Conservation (phyloP, 2,888 invertebrate genomes). For the Drosophila maculinotata region DNA sequence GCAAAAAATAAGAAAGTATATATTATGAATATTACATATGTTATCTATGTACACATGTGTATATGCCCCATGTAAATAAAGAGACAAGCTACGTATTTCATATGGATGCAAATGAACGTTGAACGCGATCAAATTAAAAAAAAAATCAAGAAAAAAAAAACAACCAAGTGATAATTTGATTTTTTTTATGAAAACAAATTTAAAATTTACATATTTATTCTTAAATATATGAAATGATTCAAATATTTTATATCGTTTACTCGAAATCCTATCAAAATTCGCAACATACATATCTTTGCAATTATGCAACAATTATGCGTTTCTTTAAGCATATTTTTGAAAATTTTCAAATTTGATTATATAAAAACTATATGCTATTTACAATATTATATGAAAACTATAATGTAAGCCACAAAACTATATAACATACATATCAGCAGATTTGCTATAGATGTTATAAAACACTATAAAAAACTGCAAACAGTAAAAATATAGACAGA, state of each 20-base stretch:
- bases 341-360: slow-evolving; percentile 44
- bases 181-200: slow-evolving; percentile 35
- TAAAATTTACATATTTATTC: slow-evolving; percentile 27
- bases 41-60: slow-evolving; percentile 43
- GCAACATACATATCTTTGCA: slow-evolving; percentile 26
- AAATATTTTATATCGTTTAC: slow-evolving; percentile 48
- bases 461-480: slow-evolving; percentile 32
- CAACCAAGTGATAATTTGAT: slow-evolving; percentile 57
- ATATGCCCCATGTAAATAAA: slow-evolving; percentile 73
- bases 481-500: slow-evolving; percentile 18
- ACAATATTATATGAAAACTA: slow-evolving; percentile 34
- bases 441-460: slow-evolving; percentile 43
- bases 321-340: slow-evolving; percentile 56
- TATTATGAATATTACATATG: slow-evolving; percentile 22
- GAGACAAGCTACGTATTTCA: slow-evolving; percentile 79
- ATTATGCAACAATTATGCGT: slow-evolving; percentile 38
- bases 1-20: slow-evolving; percentile 4
- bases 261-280: slow-evolving; percentile 30
- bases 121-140: slow-evolving; percentile 47
- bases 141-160: slow-evolving; percentile 25
- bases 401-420: slow-evolving; percentile 46
- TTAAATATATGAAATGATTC: slow-evolving; percentile 35
- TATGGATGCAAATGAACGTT: slow-evolving; percentile 62
- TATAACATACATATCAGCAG: slow-evolving; percentile 67
- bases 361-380: slow-evolving; percentile 37